Percentiles rank a stretch among this genome's conserved stretches.
phyloP scores from a whole-genome alignment of 2,888 invertebrate species.

The Dysmachus trigonus region DNA sequence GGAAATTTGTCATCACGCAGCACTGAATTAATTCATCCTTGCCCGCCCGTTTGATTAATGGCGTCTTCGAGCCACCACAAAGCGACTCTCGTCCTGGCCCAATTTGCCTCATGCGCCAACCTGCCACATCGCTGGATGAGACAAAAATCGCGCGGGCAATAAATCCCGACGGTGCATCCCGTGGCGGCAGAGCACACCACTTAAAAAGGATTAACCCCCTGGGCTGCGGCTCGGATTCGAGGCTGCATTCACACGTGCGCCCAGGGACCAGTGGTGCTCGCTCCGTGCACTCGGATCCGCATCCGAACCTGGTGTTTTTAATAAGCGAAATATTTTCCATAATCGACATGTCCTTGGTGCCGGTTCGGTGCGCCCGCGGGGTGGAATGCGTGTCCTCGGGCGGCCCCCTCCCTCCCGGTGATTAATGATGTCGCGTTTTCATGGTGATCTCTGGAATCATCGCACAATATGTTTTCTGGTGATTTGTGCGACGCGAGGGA shows the following conservation, averaged over 20 bases:
- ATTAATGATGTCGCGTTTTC: slow-evolving; percentile 47
- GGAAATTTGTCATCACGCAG: slow-evolving; percentile 13
- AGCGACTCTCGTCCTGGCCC: background rate
- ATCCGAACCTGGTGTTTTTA: slow-evolving; percentile 14
- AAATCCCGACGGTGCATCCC: background rate
- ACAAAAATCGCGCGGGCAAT: slow-evolving; percentile 3
- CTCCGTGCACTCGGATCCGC: background rate
- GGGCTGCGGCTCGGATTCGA: slow-evolving; percentile 51
- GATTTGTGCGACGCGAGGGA: slow-evolving; percentile 32
- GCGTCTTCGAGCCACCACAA: background rate
- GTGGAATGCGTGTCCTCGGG: slow-evolving; percentile 28
- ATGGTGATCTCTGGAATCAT: slow-evolving; percentile 43
- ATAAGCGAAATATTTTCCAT: slow-evolving; percentile 41
- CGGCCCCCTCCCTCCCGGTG: slow-evolving; percentile 18
- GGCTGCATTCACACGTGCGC: slow-evolving; percentile 46
- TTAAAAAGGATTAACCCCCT: slow-evolving; percentile 53
- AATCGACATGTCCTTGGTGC: slow-evolving; percentile 35
- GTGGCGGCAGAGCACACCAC: slow-evolving; percentile 40
- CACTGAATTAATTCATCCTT: slow-evolving; percentile 6
- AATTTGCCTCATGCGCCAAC: background rate
- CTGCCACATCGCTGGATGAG: background rate
- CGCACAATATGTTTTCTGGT: slow-evolving; percentile 44
- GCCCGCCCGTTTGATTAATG: background rate
- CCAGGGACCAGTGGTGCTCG: background rate
- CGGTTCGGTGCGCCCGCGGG: background rate